These are phyloP conservation scores for Crax fasciolata DNA, from an alignment of 2,797 vertebrate genomes.

Conservation along the genomic window DNA sequence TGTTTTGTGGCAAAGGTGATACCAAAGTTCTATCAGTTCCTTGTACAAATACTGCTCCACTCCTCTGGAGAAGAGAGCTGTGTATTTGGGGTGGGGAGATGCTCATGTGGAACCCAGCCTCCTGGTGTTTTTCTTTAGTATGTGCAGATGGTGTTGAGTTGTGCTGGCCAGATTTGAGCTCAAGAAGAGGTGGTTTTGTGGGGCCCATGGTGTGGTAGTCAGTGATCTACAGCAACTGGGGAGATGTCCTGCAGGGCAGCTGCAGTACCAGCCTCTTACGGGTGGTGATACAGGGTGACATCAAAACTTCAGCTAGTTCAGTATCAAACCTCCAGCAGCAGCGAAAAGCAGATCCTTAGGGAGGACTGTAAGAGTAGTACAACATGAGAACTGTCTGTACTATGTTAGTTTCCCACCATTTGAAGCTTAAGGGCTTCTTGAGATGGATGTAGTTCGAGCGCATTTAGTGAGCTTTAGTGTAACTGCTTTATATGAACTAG, in stretches of 20 bases:
- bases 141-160: accelerated
- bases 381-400: not conserved
- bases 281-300: not conserved
- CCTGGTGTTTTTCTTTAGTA: not conserved
- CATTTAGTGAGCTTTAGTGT: not conserved
- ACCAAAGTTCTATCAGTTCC: not conserved
- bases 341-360: not conserved
- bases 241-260: not conserved
- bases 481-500: not conserved
- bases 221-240: not conserved
- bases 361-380: not conserved
- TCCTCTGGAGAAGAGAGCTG: accelerated
- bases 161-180: not conserved
- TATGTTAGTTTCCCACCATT: not conserved
- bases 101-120: not conserved
- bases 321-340: not conserved
- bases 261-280: not conserved
- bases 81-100: not conserved
- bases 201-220: not conserved
- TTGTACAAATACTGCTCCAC: not conserved
- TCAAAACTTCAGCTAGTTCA: not conserved
- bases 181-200: not conserved
- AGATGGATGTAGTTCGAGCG: not conserved
- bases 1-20: not conserved
- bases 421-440: not conserved